Evolutionary conservation across 1,140 invertebrate species (phyloP).

Genomic region (Zeugodacus cucurbitae): DNA sequence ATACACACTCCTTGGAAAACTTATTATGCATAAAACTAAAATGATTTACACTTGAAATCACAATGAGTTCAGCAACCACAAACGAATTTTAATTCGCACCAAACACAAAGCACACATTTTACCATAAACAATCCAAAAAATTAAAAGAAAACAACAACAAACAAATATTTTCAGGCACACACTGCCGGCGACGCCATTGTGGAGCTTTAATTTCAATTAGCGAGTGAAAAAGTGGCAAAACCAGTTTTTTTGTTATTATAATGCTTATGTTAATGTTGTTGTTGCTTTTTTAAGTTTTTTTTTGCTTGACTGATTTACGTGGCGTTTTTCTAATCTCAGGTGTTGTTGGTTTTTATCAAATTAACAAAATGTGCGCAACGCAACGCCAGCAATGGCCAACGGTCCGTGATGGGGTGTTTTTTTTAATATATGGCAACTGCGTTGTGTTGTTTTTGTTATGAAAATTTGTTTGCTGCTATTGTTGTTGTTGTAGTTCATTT

Average conservation of each 20-base stretch:
- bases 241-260: conserved; percentile 40
- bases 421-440: conserved; percentile 39
- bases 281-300: neutral
- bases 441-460: neutral
- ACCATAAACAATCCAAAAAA: neutral
- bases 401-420: neutral
- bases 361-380: conserved; percentile 57
- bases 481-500: conserved; percentile 47
- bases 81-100: neutral
- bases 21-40: neutral
- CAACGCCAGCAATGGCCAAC: neutral
- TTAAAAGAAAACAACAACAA: neutral
- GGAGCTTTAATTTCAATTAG: conserved; percentile 51
- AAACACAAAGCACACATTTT: neutral
- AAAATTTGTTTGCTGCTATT: neutral
- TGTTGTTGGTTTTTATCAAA: conserved; percentile 62
- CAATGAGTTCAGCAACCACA: neutral
- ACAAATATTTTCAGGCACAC: neutral
- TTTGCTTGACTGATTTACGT: conserved; percentile 28
- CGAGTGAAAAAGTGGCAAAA: conserved; percentile 42
- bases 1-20: neutral
- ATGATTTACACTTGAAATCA: conserved; percentile 37
- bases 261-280: conserved; percentile 38
- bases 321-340: conserved; percentile 56
- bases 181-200: neutral